phyloP scores from a whole-genome alignment of 2,797 vertebrate species.

The Helostoma temminkii region DNA sequence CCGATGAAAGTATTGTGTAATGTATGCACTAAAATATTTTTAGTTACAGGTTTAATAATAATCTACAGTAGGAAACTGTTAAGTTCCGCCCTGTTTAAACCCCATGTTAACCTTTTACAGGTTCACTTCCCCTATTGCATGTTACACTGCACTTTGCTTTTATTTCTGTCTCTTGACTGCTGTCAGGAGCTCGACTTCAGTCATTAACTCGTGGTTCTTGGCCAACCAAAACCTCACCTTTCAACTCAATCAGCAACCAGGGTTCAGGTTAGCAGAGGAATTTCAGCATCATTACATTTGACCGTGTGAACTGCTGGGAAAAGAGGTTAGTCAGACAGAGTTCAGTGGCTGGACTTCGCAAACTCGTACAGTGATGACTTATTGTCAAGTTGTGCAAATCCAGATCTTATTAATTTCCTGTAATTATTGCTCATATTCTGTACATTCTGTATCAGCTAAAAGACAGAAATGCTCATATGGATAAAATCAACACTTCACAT shows the following conservation, averaged over 20 bases:
- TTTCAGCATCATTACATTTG: conserved; percentile 1
- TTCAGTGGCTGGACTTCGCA: too few relatives aligned
- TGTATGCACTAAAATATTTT: background rate
- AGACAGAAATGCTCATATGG: background rate
- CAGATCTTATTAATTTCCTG: conserved; percentile 8
- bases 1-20: background rate
- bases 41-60: background rate
- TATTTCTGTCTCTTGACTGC: background rate
- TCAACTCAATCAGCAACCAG: conserved; percentile 3
- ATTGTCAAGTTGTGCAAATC: background rate
- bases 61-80: background rate
- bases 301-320: background rate
- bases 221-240: conserved; percentile 3
- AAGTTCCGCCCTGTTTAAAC: conserved; percentile 21
- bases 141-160: too few relatives aligned
- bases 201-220: conserved; percentile 13
- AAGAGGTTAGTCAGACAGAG: conserved; percentile 40
- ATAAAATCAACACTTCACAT: background rate
- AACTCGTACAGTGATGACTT: conserved; percentile 9
- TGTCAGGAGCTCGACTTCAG: conserved; percentile 18
- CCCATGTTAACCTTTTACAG: conserved; percentile 20
- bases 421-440: background rate
- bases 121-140: conserved; percentile 45
- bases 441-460: background rate
- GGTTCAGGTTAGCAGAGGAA: conserved; percentile 1